Conservation (phyloP, 2,888 invertebrate species). For the Leptopterna dolabrata region DNA sequence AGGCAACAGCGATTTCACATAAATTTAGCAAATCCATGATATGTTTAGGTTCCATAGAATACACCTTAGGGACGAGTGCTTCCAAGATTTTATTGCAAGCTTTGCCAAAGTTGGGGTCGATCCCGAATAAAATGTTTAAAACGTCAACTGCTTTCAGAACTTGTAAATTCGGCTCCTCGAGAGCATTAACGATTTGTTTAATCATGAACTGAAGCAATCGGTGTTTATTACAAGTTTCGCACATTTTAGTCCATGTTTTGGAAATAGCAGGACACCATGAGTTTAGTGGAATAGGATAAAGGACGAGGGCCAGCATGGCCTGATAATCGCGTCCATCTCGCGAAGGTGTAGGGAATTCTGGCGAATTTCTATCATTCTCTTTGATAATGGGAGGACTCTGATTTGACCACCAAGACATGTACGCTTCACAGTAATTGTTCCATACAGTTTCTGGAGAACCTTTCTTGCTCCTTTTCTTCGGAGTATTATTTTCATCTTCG, state of each 20-base stretch:
- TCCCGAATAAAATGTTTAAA: background rate
- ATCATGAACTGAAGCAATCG: background rate
- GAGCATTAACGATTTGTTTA: background rate
- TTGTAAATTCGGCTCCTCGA: background rate
- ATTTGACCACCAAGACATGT: conserved; percentile 25
- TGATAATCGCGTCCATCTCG: background rate
- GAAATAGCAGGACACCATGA: background rate
- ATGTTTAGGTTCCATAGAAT: conserved; percentile 17
- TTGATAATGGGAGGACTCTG: background rate
- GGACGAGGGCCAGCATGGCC: background rate
- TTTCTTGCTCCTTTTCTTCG: background rate
- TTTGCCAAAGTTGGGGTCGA: background rate
- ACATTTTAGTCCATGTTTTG: background rate
- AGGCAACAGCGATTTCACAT: background rate
- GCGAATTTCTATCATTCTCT: background rate
- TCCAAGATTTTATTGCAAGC: background rate
- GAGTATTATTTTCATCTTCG: background rate
- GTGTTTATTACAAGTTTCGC: background rate
- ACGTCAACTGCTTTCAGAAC: conserved; percentile 11
- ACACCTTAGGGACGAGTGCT: background rate
- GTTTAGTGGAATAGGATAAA: background rate
- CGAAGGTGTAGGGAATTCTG: background rate
- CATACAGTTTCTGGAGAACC: background rate
- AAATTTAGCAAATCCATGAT: conserved; percentile 1
- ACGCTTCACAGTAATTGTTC: conserved; percentile 18